phyloP scores from a whole-genome alignment of 2,888 invertebrate genomes.

The Macropis europaea region DNA sequence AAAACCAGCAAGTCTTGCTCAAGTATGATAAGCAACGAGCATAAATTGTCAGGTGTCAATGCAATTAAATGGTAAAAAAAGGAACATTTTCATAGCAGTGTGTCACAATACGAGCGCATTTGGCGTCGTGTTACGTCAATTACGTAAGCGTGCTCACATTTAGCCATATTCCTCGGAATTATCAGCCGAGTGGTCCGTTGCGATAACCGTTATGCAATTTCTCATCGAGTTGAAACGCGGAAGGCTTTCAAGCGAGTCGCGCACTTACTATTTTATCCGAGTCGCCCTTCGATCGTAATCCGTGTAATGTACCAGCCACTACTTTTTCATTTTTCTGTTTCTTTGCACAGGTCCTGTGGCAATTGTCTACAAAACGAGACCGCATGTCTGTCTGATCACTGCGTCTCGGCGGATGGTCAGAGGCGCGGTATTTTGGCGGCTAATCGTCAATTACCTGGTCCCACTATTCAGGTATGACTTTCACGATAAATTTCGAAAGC shows the following conservation, averaged over 20 bases:
- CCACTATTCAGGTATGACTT: conserved; percentile 82
- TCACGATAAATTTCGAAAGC: too few relatives aligned
- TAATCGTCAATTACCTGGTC: conserved; percentile 87
- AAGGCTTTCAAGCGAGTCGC: conserved; percentile 18
- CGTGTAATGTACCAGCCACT: not conserved
- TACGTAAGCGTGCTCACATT: not conserved
- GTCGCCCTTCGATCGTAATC: not conserved
- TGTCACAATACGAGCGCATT: not conserved
- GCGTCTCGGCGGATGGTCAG: conserved; percentile 85
- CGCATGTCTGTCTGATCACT: conserved; percentile 83
- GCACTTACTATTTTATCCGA: not conserved
- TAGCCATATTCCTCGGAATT: not conserved
- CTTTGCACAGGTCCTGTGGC: conserved; percentile 82
- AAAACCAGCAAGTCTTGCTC: too few relatives aligned
- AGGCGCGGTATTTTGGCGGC: conserved; percentile 85
- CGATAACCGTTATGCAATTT: conserved; percentile 49
- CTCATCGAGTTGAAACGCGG: conserved; percentile 45
- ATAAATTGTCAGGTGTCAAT: too few relatives aligned
- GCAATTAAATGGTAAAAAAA: too few relatives aligned
- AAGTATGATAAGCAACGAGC: too few relatives aligned
- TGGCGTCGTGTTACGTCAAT: conserved; percentile 4
- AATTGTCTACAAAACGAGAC: conserved; percentile 84
- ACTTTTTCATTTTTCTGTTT: not conserved
- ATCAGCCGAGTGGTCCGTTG: conserved; percentile 5
- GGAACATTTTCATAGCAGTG: not conserved